Evolutionary conservation across 2,797 vertebrate species (phyloP), one percentile per base, ranked within the genome.

Genomic region (Coreius guichenoti): DNA sequence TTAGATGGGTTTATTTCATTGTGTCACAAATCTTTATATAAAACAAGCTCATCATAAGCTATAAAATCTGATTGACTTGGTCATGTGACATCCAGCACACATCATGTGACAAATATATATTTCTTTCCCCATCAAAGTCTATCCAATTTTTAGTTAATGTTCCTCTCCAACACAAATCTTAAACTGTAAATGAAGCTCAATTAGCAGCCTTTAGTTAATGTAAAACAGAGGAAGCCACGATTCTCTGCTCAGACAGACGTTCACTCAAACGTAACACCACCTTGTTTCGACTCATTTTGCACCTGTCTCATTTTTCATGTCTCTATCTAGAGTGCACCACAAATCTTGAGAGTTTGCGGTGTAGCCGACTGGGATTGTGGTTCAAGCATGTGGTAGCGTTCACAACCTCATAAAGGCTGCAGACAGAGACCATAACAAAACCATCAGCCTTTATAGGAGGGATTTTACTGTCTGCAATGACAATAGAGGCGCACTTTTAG

Each of bases 341-440:
- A 87, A 82, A 82, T 85, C 82, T 82, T 73, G 49, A 9, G 43
- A 81, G 85, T 85, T 84, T 75, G 85, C 63, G 82, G 68, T 88
- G 73, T 61, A 82, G 74, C 58, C 74, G 68, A 72, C 82, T 77
- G 84, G 84, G 73, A 58, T 33, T 76, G 86, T 29, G n/a, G 51
- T 8, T 17, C 21, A 51, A 81, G 78, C 86, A 87, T 89, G 86
- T 87, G 86, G 81, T 89, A 89, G 85, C 84, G 23, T 87, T 89
- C 88, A 89, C 82, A 78, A 84, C 69, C 61, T 77, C 56, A 86
- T 86, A 85, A 86, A 89, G 69, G 19, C 84, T 85, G 61, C 82
- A 86, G 81, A 75, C 84, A 76, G 79, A 84, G 77, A 86, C 74
- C 79, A 82, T 85, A 89, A 86, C 88, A 88, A 88, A 88, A 75